Evolutionary conservation across 2,113 vertebrate genomes (phyloP), one percentile per base, ranked within the genome.

Genomic region (Pollachius pollachius): DNA sequence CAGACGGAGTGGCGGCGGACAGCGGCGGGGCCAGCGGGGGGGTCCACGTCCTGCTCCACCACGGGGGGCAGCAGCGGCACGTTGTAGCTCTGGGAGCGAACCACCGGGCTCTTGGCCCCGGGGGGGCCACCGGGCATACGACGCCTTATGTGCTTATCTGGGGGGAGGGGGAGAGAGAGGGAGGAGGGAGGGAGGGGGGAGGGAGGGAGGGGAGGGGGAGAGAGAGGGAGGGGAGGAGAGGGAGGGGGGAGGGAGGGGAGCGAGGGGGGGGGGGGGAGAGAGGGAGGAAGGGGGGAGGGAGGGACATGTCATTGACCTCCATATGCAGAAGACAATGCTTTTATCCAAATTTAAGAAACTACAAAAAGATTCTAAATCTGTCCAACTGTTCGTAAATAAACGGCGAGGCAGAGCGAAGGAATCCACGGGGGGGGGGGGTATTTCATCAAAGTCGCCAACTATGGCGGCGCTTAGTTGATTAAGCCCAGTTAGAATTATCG

Each of bases 21-120:
- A 15, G 95, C 74, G 0, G 73, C 8, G 0, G 85, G 5, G 2
- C 91, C 83, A 17, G 78, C 37, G 0, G 89, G 30, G 11, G 60
- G n/a, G 63, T 78, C 97, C 0, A 73, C 70, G 65, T 97, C 96
- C 0, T 95, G 93, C 86, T 99, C 97, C 0, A 87, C 95, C 76
- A 98, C 94, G 0, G 97, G 97, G 0, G 95, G 97, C 80, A 98
- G 92, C 88, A 97, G 85, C 0, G 96, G 96, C 0, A 96, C 92
- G 83, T 98, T 99, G 92, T 98, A 98, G 90, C 96, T 98, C 87
- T 96, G 95, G 0, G 97, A 98, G 0, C 96, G 93, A 16, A 98
- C 94, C 76, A 98, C 97, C 0, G 91, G 95, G 79, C 95, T 97
- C 89, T 97, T 98, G 41, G 89, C 78, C 23, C 81, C 68, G 0